Evolutionary conservation across 2,113 vertebrate species (phyloP).

Genomic region (Indri indri): DNA sequence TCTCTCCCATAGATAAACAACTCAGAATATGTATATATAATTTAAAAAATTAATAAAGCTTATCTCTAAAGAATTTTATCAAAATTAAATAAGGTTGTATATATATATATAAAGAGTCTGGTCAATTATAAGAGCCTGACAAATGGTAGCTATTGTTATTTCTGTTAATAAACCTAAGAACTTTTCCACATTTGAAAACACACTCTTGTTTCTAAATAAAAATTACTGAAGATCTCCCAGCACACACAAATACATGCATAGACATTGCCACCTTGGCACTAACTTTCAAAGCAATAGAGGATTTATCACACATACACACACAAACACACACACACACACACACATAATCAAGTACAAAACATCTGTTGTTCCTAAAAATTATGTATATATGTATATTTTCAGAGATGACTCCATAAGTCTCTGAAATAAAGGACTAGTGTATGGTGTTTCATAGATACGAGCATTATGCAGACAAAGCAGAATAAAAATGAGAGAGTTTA

Average conservation of each 20-base stretch:
- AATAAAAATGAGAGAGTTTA: neutral
- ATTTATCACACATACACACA: neutral
- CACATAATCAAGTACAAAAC: neutral
- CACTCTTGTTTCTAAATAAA: neutral
- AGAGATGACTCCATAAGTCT: neutral
- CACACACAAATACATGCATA: neutral
- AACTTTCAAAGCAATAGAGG: neutral
- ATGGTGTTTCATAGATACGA: neutral
- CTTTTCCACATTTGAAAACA: neutral
- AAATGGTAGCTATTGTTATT: constrained; percentile 8
- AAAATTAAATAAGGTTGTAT: neutral
- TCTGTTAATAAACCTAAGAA: neutral
- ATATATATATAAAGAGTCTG: neutral
- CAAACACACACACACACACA: neutral
- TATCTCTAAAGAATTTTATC: neutral
- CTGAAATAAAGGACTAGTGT: neutral
- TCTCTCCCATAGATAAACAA: neutral
- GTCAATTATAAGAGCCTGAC: neutral
- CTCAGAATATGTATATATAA: no score
- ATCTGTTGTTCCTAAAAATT: neutral
- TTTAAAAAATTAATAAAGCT: neutral
- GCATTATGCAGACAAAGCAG: neutral
- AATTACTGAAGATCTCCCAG: neutral
- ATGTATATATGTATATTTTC: neutral
- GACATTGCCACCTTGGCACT: neutral